phyloP scores from a whole-genome alignment of 2,113 vertebrate genomes.

The Anolis sagrei region DNA sequence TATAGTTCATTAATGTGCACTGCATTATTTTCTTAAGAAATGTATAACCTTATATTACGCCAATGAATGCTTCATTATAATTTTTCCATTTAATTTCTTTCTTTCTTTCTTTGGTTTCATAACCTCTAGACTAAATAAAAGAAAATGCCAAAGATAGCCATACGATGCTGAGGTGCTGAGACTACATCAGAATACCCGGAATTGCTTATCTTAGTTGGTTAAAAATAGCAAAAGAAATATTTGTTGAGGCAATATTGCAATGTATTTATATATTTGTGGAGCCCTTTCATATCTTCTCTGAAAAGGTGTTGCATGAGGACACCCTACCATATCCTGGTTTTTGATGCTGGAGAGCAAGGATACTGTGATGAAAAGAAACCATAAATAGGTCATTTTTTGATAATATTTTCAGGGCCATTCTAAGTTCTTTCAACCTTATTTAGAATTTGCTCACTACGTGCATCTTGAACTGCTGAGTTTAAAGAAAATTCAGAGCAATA shows the following conservation, averaged over 20 bases:
- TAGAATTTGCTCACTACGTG: conserved; percentile 42
- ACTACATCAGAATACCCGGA: background rate
- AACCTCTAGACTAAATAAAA: background rate
- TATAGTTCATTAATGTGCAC: background rate
- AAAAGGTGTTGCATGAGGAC: conserved; percentile 55
- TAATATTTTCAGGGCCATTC: conserved; percentile 62
- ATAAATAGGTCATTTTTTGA: conserved; percentile 56
- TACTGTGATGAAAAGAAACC: conserved; percentile 41
- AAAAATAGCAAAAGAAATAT: conserved; percentile 44
- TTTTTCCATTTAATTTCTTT: background rate
- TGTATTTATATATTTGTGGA: conserved; percentile 51
- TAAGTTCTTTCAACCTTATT: conserved; percentile 48
- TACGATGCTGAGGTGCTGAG: background rate
- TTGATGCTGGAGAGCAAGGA: conserved; percentile 24
- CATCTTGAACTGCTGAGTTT: conserved; percentile 45
- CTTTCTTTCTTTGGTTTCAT: background rate
- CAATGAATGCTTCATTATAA: background rate
- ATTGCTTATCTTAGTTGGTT: background rate
- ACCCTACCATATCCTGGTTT: conserved; percentile 37
- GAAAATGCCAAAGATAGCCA: background rate
- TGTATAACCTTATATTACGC: background rate
- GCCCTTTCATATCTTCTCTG: conserved; percentile 46
- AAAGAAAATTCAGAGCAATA: conserved; percentile 43
- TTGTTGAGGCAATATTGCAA: conserved; percentile 35
- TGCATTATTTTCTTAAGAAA: background rate